These are phyloP conservation scores for Cephus runcator DNA, from an alignment of 2,888 invertebrate genomes.

Conservation along the genomic window DNA sequence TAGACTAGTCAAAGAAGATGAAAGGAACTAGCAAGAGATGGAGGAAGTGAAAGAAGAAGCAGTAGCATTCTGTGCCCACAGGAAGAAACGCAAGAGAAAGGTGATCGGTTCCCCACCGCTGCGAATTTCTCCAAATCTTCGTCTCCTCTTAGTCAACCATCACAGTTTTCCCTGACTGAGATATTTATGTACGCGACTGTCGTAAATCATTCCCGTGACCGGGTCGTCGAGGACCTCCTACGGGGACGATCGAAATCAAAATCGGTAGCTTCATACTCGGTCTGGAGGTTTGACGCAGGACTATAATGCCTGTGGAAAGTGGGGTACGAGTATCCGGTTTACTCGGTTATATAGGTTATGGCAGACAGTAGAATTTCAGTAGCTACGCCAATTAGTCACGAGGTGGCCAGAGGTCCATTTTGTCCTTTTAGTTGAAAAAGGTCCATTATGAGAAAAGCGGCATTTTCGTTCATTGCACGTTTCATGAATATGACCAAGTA, in stretches of 20 bases:
- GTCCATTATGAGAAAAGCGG: background rate
- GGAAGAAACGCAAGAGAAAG: slow-evolving; percentile 14
- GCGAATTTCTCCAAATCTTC: slow-evolving; percentile 20
- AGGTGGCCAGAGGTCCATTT: slow-evolving; percentile 7
- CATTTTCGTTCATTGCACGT: background rate
- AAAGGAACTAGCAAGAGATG: slow-evolving; percentile 13
- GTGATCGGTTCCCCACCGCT: slow-evolving; percentile 8
- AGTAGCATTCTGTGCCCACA: background rate
- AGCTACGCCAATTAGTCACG: slow-evolving; percentile 55
- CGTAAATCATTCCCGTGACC: background rate
- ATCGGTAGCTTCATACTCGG: slow-evolving; percentile 22
- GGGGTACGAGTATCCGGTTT: slow-evolving; percentile 47
- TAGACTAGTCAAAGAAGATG: slow-evolving; percentile 1
- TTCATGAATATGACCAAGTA: background rate
- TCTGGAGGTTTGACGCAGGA: background rate
- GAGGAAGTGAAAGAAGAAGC: background rate
- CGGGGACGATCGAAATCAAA: slow-evolving; percentile 28
- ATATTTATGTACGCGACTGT: background rate
- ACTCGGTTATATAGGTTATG: slow-evolving; percentile 43
- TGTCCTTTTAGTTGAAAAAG: background rate
- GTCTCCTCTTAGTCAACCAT: slow-evolving; percentile 10
- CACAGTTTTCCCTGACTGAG: background rate
- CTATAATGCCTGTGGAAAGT: slow-evolving; percentile 7
- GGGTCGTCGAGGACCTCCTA: background rate
- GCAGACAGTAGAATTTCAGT: slow-evolving; percentile 39